These are phyloP conservation scores for Acinonyx jubatus DNA, from an alignment of 2,113 vertebrate genomes.

Conservation along the genomic window DNA sequence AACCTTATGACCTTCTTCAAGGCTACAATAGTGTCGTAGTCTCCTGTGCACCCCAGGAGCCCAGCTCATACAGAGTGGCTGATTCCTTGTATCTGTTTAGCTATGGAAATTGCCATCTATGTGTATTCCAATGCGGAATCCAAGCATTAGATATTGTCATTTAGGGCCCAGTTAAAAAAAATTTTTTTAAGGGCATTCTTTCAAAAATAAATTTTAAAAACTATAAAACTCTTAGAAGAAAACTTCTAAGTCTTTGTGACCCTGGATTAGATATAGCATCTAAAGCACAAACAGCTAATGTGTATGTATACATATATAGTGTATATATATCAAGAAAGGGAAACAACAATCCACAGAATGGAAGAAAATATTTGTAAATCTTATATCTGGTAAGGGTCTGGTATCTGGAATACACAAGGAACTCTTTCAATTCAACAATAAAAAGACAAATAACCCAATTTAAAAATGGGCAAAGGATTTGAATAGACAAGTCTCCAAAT, in stretches of 20 bases:
- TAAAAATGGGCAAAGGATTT: neutral
- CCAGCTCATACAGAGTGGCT: neutral
- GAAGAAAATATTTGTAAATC: slow-evolving; percentile 31
- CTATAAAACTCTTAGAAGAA: neutral
- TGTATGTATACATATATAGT: neutral
- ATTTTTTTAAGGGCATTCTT: neutral
- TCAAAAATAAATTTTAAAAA: neutral
- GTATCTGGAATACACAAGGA: neutral
- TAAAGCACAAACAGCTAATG: neutral
- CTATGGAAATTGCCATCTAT: neutral
- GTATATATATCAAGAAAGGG: neutral
- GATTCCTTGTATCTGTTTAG: neutral
- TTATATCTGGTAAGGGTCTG: neutral
- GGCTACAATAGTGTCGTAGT: neutral
- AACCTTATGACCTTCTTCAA: neutral
- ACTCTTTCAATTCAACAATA: neutral
- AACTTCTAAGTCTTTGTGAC: neutral
- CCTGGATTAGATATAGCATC: neutral
- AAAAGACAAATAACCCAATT: neutral
- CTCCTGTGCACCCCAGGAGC: neutral
- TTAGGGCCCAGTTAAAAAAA: neutral
- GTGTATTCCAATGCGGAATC: neutral
- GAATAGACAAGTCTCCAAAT: neutral
- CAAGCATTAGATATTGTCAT: neutral
- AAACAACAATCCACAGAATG: neutral